Conservation (phyloP, 2,113 vertebrate genomes). For the Sinocyclocheilus rhinocerous region DNA sequence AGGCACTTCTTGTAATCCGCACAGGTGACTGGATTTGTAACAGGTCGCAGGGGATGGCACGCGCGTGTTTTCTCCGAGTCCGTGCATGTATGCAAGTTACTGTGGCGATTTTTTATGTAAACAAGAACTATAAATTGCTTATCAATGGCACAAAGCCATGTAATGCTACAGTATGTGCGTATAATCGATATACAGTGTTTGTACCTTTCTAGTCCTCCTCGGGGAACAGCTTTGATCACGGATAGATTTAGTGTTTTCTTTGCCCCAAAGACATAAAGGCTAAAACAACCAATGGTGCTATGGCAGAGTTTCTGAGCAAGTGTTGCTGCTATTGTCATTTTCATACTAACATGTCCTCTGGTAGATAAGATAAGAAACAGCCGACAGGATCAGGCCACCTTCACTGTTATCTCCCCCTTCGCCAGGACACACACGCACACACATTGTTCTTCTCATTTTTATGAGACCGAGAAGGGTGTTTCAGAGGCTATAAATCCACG, state of each 20-base stretch:
- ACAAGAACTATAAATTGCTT: conserved; percentile 16
- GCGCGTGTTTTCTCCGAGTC: neutral
- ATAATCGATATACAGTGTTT: conserved; percentile 17
- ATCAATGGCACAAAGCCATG: neutral
- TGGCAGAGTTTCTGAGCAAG: conserved; percentile 20
- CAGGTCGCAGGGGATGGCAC: conserved; percentile 43
- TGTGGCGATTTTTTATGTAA: conserved; percentile 23
- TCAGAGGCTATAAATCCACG: conserved; percentile 42
- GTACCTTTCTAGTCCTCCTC: neutral
- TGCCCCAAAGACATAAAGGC: conserved; percentile 3
- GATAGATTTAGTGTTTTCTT: conserved; percentile 26
- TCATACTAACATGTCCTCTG: conserved; percentile 39
- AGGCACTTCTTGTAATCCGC: conserved; percentile 61
- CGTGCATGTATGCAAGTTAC: conserved; percentile 14
- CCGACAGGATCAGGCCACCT: conserved; percentile 45
- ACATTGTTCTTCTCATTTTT: conserved; percentile 45
- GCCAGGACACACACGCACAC: conserved; percentile 32
- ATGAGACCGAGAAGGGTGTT: conserved; percentile 41
- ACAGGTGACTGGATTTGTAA: conserved; percentile 52
- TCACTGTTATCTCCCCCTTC: conserved; percentile 31
- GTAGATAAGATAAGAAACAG: conserved; percentile 36
- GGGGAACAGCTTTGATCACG: conserved; percentile 7
- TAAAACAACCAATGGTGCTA: neutral
- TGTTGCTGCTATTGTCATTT: conserved; percentile 38
- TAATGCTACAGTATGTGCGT: neutral